A percentile compares a stretch with the other conserved stretches of the same genome.
phyloP scores from a whole-genome alignment of 2,888 invertebrate genomes.

The Podabrus alpinus region DNA sequence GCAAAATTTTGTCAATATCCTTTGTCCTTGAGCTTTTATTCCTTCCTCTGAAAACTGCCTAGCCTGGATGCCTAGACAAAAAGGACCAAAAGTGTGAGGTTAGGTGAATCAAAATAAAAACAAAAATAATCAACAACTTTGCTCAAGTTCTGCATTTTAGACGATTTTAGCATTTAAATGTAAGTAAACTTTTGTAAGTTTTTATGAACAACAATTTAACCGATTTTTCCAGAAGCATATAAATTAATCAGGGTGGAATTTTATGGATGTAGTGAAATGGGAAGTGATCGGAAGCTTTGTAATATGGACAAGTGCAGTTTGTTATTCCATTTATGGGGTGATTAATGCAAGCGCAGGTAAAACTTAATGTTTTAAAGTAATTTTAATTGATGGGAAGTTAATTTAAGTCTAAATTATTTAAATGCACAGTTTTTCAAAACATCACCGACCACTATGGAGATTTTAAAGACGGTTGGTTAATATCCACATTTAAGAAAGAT shows the following conservation, averaged over 20 bases:
- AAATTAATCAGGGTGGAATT: neutral
- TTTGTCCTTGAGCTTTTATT: neutral
- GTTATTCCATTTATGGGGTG: constrained; percentile 63
- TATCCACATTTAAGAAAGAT: constrained; percentile 64
- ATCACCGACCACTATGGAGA: constrained; percentile 57
- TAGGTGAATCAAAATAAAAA: neutral
- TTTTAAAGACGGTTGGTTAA: constrained; percentile 63
- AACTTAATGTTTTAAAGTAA: constrained; percentile 6
- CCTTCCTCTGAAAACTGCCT: neutral
- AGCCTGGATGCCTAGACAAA: neutral
- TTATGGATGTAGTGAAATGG: neutral
- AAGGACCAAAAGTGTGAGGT: neutral
- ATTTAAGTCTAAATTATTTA: constrained; percentile 5
- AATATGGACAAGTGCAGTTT: constrained; percentile 61
- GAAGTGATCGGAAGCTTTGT: constrained; percentile 59
- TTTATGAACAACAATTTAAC: neutral
- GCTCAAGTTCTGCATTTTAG: too few relatives aligned
- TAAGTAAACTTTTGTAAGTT: neutral
- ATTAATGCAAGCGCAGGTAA: constrained; percentile 60
- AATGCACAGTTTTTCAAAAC: constrained; percentile 51
- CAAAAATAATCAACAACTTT: neutral
- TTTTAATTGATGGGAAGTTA: neutral
- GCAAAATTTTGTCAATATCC: neutral
- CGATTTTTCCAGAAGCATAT: neutral
- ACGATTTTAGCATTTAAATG: neutral